These are phyloP conservation scores for Falco columbarius DNA, from an alignment of 2,797 vertebrate genomes.

Conservation along the genomic window DNA sequence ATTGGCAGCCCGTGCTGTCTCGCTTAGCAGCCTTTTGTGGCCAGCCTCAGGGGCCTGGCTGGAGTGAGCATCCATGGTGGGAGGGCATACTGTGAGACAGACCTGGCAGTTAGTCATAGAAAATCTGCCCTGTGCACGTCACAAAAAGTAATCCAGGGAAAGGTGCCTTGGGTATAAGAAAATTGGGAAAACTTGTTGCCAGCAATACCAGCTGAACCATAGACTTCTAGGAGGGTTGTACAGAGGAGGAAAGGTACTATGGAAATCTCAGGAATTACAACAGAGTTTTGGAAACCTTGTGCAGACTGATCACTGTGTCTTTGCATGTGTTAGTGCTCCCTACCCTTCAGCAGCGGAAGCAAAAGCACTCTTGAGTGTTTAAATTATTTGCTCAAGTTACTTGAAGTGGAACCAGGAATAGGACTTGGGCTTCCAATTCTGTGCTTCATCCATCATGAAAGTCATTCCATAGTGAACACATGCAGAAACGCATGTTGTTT, in stretches of 20 bases:
- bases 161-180: neutral
- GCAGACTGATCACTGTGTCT: neutral
- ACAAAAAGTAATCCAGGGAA: neutral
- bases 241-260: neutral
- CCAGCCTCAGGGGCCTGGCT: neutral
- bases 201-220: neutral
- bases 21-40: neutral
- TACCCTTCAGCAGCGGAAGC: neutral
- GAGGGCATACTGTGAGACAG: neutral
- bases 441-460: neutral
- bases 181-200: neutral
- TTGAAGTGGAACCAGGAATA: neutral
- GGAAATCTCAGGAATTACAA: neutral
- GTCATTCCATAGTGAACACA: neutral
- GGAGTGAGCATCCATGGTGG: rapidly evolving
- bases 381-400: neutral
- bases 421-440: neutral
- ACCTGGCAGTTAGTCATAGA: neutral
- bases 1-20: neutral
- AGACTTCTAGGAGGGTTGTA: neutral
- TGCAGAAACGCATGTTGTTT: rapidly evolving
- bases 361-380: neutral
- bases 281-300: neutral
- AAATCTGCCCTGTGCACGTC: neutral
- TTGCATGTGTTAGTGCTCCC: neutral